Conservation (phyloP, 2,888 invertebrate genomes). For the Leptinotarsa rubiginosa region DNA sequence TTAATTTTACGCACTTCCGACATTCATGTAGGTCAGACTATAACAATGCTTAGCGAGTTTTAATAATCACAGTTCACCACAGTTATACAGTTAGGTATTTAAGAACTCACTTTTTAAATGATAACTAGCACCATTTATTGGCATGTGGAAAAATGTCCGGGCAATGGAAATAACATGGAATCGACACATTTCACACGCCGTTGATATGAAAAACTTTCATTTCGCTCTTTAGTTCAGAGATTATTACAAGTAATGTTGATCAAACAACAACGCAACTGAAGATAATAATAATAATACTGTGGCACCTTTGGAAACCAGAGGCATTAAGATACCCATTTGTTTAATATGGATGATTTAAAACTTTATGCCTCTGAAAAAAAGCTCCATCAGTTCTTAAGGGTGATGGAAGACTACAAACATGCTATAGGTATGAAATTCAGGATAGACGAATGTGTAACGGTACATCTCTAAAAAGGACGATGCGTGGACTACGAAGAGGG, state of each 20-base stretch:
- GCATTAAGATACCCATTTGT: too few species aligned
- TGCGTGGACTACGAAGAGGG: too few species aligned
- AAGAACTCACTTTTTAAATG: conserved; percentile 42
- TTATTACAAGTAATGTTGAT: not conserved
- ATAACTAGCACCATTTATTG: conserved; percentile 16
- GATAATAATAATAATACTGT: too few species aligned
- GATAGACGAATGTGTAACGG: too few species aligned
- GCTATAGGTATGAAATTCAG: too few species aligned
- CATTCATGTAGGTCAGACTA: conserved; percentile 39
- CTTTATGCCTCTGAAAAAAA: too few species aligned
- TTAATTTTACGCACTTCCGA: conserved; percentile 41
- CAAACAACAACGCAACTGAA: not conserved
- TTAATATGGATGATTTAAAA: too few species aligned
- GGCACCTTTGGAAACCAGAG: too few species aligned
- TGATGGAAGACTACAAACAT: too few species aligned
- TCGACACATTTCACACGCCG: conserved; percentile 25
- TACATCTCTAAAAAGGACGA: too few species aligned
- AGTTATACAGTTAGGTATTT: conserved; percentile 25
- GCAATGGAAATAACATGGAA: not conserved
- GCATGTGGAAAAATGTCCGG: not conserved
- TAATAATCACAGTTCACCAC: conserved; percentile 28
- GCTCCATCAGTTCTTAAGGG: too few species aligned
- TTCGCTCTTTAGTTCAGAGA: not conserved
- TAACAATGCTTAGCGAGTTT: conserved; percentile 39
- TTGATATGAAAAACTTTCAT: not conserved